Evolutionary conservation across 2,797 vertebrate genomes (phyloP).

Genomic region (Sebastes goodei): DNA sequence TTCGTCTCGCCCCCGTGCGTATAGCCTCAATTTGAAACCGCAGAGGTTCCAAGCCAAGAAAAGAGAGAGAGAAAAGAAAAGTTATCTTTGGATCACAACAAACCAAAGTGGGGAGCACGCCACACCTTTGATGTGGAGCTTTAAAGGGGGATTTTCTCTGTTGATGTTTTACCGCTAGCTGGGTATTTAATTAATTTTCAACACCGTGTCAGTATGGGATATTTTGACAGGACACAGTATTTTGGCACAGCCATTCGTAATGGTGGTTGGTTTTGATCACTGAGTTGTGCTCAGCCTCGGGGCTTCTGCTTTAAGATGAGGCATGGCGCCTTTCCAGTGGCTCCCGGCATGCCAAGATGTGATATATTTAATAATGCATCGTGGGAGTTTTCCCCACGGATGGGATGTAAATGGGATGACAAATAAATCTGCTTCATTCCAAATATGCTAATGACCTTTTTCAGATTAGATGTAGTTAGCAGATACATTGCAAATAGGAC

Average conservation of each 20-base stretch:
- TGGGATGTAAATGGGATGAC: conserved; percentile 27
- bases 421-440: conserved; percentile 41
- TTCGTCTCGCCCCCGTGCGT: background rate
- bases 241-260: conserved; percentile 43
- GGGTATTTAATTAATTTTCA: conserved; percentile 78
- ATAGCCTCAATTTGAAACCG: conserved; percentile 6
- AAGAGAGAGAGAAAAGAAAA: conserved; percentile 23
- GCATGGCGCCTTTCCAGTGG: conserved; percentile 51
- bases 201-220: conserved; percentile 62
- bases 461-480: conserved; percentile 14
- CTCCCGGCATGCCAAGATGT: conserved; percentile 42
- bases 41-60: conserved; percentile 40
- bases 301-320: conserved; percentile 62
- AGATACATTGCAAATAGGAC: background rate
- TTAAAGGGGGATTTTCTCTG: conserved; percentile 69
- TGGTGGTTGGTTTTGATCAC: conserved; percentile 67
- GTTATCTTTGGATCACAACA: conserved; percentile 70
- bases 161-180: conserved; percentile 64
- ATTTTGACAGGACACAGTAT: conserved; percentile 69
- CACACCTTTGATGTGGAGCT: conserved; percentile 63
- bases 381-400: conserved; percentile 57
- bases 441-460: conserved; percentile 18
- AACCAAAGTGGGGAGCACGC: conserved; percentile 57
- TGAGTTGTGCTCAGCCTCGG: conserved; percentile 48
- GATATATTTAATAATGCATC: conserved; percentile 58